A percentile compares a stretch with the other conserved stretches of the same genome.
These are phyloP conservation scores for Drosophila austrosaltans DNA, from an alignment of 2,888 invertebrate species.

Conservation along the genomic window DNA sequence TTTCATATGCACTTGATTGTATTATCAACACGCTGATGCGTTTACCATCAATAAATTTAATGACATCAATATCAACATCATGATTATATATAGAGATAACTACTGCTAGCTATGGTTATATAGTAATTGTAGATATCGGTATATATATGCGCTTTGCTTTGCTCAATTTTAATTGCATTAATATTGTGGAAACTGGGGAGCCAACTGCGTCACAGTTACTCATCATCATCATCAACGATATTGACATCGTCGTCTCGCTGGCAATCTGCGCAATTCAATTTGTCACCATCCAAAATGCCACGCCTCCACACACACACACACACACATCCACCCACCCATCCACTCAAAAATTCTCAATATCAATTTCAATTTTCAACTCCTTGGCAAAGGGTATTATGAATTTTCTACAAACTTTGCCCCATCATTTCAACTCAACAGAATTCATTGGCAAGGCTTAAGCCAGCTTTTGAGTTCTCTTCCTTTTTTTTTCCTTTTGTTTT, in stretches of 20 bases:
- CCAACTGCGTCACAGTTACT: constrained; percentile 39
- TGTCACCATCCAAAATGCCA: constrained; percentile 48
- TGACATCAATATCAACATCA: constrained; percentile 49
- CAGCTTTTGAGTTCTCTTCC: not conserved
- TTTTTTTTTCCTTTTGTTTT: not conserved
- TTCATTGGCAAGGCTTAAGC: constrained; percentile 1
- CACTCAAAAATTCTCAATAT: constrained; percentile 37
- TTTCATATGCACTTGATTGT: constrained; percentile 65
- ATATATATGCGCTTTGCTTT: constrained; percentile 34
- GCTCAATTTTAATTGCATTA: constrained; percentile 75
- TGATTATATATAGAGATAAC: constrained; percentile 18
- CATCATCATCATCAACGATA: constrained; percentile 12
- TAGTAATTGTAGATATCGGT: not conserved
- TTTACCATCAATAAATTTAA: constrained; percentile 59
- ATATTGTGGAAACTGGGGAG: constrained; percentile 55
- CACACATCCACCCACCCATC: constrained; percentile 19
- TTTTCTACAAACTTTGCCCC: not conserved
- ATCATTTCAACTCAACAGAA: constrained; percentile 2
- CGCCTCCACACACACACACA: constrained; percentile 23
- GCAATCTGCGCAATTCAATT: constrained; percentile 75
- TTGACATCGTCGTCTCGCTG: constrained; percentile 19
- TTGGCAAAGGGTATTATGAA: not conserved
- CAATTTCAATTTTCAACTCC: constrained; percentile 47
- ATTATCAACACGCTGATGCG: constrained; percentile 67
- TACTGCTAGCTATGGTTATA: too few relatives aligned